Base-by-base conservation (phyloP, 2,797 vertebrate genomes). In the Cynodonichthys magdalenae region DNA sequence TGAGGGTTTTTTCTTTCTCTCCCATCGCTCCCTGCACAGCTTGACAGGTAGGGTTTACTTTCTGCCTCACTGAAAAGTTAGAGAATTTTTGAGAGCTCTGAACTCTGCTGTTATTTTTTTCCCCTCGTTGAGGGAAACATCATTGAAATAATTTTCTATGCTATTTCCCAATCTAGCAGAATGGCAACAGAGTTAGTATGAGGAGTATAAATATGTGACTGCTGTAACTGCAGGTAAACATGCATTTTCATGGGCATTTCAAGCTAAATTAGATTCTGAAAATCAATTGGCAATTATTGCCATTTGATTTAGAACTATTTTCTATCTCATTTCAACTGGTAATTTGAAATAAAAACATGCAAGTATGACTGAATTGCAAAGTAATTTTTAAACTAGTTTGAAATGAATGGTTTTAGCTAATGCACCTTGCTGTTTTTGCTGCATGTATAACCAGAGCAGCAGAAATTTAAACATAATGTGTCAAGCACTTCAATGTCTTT, bases 71-170 rank as follows among this genome's bases (percentile, higher is more conserved):
- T 81, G 63, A 69, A 64, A 83, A 53, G 68, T 66, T 62, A 83
- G 24, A 54, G 74, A 19, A 17, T 60, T 69, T 77, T 69, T 53
- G 52, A 66, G 46, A 17, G 36, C 69, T 85, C 73, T 79, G 65
- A 70, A 82, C 50, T 70, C 69, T 55, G 39, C 41, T 74, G 75
- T 80, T 82, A 71, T 79, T 36, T 67, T 77, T 82, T 79, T 63
- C 71, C 63, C 17, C 77, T n/a, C 15, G 10, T 8, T 9, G 2
- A 74, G 77, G 74, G 87, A 81, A 71, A 88, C 87, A 87, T 75
- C 82, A 63, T 55, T 42, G n/a, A 15, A 79, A 75, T 59, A 54
- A 71, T 45, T 3, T 69, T 78, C 36, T 28, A 50, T 24, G 10
- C 15, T 41, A n/a, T 46, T 55, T 75, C 53, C 61, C 53, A 11